phyloP scores from a whole-genome alignment of 2,113 vertebrate genomes.

The Dicentrarchus labrax region DNA sequence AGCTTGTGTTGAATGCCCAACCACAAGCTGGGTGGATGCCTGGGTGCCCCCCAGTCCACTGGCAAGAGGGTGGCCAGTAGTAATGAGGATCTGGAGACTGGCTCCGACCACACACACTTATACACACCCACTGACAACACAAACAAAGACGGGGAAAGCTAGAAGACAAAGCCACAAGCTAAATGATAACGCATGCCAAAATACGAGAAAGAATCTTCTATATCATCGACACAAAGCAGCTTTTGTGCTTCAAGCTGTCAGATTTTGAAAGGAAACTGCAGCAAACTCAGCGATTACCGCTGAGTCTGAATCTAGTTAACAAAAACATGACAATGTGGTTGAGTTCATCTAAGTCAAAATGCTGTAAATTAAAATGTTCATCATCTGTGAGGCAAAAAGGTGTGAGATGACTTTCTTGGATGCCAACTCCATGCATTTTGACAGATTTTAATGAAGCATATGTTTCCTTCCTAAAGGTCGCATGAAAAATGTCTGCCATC shows the following conservation, averaged over 20 bases:
- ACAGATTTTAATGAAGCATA: slow-evolving; percentile 86
- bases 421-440: slow-evolving; percentile 61
- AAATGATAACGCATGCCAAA: neutral
- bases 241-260: neutral
- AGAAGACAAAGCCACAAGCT: slow-evolving; percentile 25
- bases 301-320: neutral
- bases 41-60: slow-evolving; percentile 57
- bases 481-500: slow-evolving; percentile 57
- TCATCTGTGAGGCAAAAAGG: slow-evolving; percentile 45
- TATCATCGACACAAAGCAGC: neutral
- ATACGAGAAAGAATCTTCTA: slow-evolving; percentile 3
- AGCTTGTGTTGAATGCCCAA: slow-evolving; percentile 56
- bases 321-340: slow-evolving; percentile 3
- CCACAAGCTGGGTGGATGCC: slow-evolving; percentile 64
- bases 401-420: slow-evolving; percentile 64
- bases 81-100: slow-evolving; percentile 71
- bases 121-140: neutral
- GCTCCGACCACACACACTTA: slow-evolving; percentile 32
- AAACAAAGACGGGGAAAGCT: neutral
- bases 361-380: slow-evolving; percentile 62
- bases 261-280: slow-evolving; percentile 1
- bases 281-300: neutral
- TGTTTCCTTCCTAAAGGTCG: slow-evolving; percentile 72
- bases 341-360: slow-evolving; percentile 27
- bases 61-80: slow-evolving; percentile 60